A percentile compares a stretch with the other conserved stretches of the same genome.
These are phyloP conservation scores for Blastobasis adustella DNA, from an alignment of 2,888 invertebrate species.

Conservation along the genomic window DNA sequence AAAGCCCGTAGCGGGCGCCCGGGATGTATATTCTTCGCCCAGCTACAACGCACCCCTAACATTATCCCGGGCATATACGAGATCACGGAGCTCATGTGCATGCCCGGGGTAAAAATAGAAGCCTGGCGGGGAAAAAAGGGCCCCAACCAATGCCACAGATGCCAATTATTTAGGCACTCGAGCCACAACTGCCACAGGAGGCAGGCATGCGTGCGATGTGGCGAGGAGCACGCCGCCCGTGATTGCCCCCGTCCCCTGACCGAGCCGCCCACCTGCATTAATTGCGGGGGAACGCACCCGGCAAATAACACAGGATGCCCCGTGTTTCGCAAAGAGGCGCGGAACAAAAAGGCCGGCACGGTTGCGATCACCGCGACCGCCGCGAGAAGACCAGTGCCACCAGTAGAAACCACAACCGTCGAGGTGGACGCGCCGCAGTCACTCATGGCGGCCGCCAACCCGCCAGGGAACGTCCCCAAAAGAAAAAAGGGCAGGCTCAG, in stretches of 20 bases:
- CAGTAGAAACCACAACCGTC: background rate
- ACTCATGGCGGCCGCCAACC: background rate
- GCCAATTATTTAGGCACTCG: constrained; percentile 1
- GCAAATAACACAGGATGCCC: too few species aligned
- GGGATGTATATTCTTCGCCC: background rate
- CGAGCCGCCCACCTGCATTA: constrained; percentile 3
- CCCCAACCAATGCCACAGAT: constrained; percentile 5
- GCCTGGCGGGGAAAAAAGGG: constrained; percentile 5
- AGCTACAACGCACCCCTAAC: background rate
- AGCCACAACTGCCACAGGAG: background rate
- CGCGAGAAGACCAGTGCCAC: background rate
- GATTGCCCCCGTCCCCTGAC: background rate
- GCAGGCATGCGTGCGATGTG: background rate
- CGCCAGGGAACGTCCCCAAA: background rate
- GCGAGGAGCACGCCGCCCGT: background rate
- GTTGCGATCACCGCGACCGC: background rate
- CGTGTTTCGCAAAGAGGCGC: too few species aligned
- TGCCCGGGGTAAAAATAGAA: background rate
- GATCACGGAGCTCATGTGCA: background rate
- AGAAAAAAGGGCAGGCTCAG: background rate
- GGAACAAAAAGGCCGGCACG: background rate
- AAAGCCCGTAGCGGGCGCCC: constrained; percentile 3
- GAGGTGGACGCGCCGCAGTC: background rate
- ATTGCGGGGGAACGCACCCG: constrained; percentile 2
- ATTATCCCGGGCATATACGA: background rate